These are phyloP conservation scores for Crotalus viridis DNA, from an alignment of 2,113 vertebrate species.

Conservation along the genomic window DNA sequence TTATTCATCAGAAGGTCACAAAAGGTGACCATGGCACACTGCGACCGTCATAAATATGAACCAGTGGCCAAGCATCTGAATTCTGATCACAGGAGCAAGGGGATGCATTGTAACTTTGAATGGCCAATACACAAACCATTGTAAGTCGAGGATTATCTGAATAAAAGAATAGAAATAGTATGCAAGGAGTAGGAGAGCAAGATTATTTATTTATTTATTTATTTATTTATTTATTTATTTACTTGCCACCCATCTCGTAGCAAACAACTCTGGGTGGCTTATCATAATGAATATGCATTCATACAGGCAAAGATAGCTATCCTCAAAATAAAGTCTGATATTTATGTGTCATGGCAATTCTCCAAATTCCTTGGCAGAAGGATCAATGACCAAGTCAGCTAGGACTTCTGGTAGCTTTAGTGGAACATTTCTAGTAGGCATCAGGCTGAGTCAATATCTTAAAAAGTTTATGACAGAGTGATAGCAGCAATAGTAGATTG, in stretches of 20 bases:
- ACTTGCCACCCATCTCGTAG: background rate
- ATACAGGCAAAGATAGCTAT: background rate
- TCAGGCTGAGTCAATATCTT: background rate
- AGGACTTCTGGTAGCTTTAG: background rate
- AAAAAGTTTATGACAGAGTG: background rate
- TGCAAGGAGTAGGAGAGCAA: background rate
- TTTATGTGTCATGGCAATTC: background rate
- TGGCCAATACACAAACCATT: too few species aligned
- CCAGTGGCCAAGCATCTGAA: too few species aligned
- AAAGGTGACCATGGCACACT: too few species aligned
- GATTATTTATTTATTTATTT: too few species aligned
- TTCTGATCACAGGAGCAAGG: too few species aligned
- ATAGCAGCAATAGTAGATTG: background rate
- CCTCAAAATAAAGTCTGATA: background rate
- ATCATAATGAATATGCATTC: background rate
- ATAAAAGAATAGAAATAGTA: background rate
- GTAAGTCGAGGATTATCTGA: too few species aligned
- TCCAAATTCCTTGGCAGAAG: background rate
- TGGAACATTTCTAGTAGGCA: background rate
- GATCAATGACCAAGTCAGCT: background rate
- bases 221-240: background rate
- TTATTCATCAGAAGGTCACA: too few species aligned
- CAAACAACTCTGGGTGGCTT: background rate
- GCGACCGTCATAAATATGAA: too few species aligned
- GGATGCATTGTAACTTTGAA: too few species aligned